A percentile compares a stretch with the other conserved stretches of the same genome.
phyloP scores from a whole-genome alignment of 2,888 invertebrate genomes.

The Labia minor region DNA sequence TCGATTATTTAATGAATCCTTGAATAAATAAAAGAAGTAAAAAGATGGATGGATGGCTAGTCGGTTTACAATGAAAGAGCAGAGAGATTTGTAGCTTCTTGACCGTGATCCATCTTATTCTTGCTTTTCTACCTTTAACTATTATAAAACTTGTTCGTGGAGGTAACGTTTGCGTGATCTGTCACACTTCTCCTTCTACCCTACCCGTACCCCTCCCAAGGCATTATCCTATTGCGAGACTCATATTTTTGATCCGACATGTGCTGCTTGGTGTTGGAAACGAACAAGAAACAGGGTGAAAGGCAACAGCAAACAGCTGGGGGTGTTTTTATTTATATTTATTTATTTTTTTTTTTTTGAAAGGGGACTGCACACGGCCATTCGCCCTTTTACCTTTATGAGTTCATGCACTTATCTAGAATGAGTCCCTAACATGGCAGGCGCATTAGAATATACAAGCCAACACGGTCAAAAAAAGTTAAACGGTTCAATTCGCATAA shows the following conservation, averaged over 20 bases:
- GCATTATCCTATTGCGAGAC: not conserved
- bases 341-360: not conserved
- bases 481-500: not conserved
- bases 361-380: not conserved
- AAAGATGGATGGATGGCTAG: too few species aligned
- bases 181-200: not conserved
- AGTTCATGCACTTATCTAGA: constrained; percentile 2
- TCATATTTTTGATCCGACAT: constrained; percentile 13
- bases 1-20: not conserved
- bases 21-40: not conserved
- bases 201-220: too few species aligned
- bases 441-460: not conserved
- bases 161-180: not conserved
- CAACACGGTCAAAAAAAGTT: not conserved
- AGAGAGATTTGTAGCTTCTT: not conserved
- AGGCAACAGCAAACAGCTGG: too few species aligned
- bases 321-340: too few species aligned
- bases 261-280: not conserved
- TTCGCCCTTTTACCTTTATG: constrained; percentile 13
- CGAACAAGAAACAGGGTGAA: not conserved
- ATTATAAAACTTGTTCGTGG: not conserved
- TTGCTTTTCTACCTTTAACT: constrained; percentile 7
- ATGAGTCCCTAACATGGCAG: not conserved
- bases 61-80: too few species aligned
- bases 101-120: not conserved